Base-by-base conservation (phyloP, 2,888 invertebrate species). In the Brachyopa scutellaris region DNA sequence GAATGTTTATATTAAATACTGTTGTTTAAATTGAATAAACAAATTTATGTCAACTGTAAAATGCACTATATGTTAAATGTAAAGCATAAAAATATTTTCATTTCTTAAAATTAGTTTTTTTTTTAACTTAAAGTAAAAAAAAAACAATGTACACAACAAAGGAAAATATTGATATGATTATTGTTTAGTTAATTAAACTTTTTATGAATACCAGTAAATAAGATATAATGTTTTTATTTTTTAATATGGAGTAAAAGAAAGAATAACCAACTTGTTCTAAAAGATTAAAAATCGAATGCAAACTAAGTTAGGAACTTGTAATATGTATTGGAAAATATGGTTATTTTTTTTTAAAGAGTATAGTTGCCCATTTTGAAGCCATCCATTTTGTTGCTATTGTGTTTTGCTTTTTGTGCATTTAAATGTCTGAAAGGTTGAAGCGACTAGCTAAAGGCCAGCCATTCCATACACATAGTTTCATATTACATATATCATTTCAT, bases 51-150 rank as follows among this genome's bases (percentile, higher is more conserved):
- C 69, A 69, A 69, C 69, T 76, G 55, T 64, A 69, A 62, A 74
- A 69, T 74, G 80, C 80, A 80, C 80, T 64, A 57, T 80, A 80
- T 80, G 74, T 74, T 74, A 74, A 62, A 74, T 80, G 74, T 80
- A 74, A 80, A 80, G 45, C 74, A 80, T 64, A 57, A 59, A 73
- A 47, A 42, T 53, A 49, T 49, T 29, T 59, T 49, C 8, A 55
- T 66, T 76, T 19, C 33, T 40, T 38, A 49, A 57, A 19, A 55
- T 51, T 17, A 57, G 45, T 69, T 67, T 51, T 47, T 51, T 69
- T 80, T 74, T 79, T 47, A 45, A 51, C 51, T 51, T 57, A 36
- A 74, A 45, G 15, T 57, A 61, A 38, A 62, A 40, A 47, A 64
- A 74, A 33, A 64, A 73, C 72, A 51, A 21, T 74, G 74, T 80